Base-by-base conservation (phyloP, 2,888 invertebrate genomes). In the Netelia virgata region DNA sequence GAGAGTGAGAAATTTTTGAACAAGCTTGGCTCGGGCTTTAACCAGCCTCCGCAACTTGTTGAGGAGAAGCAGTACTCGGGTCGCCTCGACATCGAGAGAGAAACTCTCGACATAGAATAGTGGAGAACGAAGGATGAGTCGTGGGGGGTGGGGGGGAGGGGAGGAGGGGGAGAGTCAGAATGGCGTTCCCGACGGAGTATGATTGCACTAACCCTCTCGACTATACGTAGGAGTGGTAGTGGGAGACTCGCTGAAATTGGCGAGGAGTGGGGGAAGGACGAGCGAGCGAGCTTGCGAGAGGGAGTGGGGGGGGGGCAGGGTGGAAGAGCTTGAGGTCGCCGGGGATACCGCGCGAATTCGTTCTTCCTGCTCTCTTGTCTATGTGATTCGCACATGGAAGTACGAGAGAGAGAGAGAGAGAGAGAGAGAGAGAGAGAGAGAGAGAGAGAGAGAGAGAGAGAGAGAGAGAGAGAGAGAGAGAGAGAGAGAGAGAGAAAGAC, bases 11-110 rank as follows among this genome's bases (percentile, higher is more conserved):
- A 41, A 16, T 41, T n/a, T 18, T 64, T 18, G 70, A 36, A 55
- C 16, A 75, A 47, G 20, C 23, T 47, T 66, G 66, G 41, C 28
- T 66, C 3, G 9, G 78, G 47, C 8, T 74, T 43, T n/a, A 78
- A 79, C 81, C 82, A 80, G 73, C 78, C 80, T 20, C 28, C 72
- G 75, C 88, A 88, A 90, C 88, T 90, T 90, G 90, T 90, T 89
- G 86, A 86, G 73, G 69, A 86, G 79, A 28, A 82, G 78, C 81
- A 36, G 80, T n/a, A 75, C 77, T 82, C 70, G 77, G 23, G 74
- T 23, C 18, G 47, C 16, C 53, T 69, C 36, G 80, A 23, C 75
- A 36, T 53, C 47, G 70, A 16, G 89, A 88, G 70, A 73, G 53
- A 68, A 55, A 36, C 50, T 77, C 50, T 73, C 61, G 64, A 11